Evolutionary conservation across 2,113 vertebrate genomes (phyloP).

Genomic region (Microtus montanus): DNA sequence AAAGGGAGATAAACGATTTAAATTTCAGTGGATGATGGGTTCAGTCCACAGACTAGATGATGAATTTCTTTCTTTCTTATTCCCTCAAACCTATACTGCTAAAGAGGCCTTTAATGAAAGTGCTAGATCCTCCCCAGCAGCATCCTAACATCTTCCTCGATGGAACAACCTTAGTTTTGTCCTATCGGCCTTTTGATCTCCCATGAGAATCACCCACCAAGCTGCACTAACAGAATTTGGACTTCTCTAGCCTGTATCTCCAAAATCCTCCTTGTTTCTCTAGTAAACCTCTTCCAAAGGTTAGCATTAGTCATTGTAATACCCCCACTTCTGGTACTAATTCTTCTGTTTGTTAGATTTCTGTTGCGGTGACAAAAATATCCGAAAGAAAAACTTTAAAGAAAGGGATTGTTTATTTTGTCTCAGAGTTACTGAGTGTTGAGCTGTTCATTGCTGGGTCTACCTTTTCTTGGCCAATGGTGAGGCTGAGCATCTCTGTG

Average conservation of each 20-base stretch:
- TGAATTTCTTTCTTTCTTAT: neutral
- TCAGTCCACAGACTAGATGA: constrained; percentile 35
- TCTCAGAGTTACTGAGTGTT: neutral
- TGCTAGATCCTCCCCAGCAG: neutral
- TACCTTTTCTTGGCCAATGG: neutral
- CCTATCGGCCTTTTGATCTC: neutral
- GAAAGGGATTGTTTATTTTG: neutral
- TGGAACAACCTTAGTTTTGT: neutral
- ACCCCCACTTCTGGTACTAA: neutral
- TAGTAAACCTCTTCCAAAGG: neutral
- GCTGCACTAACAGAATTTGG: too few species aligned
- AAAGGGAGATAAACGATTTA: constrained; percentile 74
- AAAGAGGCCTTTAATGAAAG: neutral
- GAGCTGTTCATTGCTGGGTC: neutral
- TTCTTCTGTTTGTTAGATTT: neutral
- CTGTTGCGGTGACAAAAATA: neutral
- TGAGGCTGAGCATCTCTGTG: neutral
- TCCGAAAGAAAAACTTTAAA: neutral
- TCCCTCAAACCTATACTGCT: constrained; percentile 1
- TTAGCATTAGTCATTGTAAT: too few species aligned
- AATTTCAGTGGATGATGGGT: constrained; percentile 60
- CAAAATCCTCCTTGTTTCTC: neutral
- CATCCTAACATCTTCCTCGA: too few species aligned
- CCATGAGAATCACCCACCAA: neutral
- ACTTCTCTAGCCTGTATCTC: neutral